A percentile compares a stretch with the other conserved stretches of the same genome.
Evolutionary conservation across 1,140 invertebrate genomes (phyloP).

Genomic region (Temnothorax curvispinosus): DNA sequence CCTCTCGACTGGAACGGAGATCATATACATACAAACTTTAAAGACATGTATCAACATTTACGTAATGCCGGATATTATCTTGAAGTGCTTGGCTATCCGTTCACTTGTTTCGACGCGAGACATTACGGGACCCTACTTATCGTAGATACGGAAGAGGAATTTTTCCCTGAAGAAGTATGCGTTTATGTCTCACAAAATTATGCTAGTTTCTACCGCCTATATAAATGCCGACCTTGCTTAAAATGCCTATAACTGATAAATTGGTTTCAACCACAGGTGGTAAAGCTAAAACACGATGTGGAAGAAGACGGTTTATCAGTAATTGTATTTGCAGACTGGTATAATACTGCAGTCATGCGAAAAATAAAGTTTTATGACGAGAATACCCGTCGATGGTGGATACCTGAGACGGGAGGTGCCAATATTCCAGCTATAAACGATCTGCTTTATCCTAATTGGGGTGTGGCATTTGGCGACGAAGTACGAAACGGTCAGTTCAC

Average conservation of each 20-base stretch:
- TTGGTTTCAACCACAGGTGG: conserved; percentile 84
- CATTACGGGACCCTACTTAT: conserved; percentile 96
- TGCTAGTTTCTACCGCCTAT: not conserved
- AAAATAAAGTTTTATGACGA: conserved; percentile 99
- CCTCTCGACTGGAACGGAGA: conserved; percentile 99
- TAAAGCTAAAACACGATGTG: conserved; percentile 93
- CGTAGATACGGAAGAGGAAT: conserved; percentile 98
- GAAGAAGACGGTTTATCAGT: conserved; percentile 95
- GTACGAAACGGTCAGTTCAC: conserved; percentile 96
- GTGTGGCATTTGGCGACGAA: conserved; percentile 94
- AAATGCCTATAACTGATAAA: not conserved
- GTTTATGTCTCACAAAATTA: not conserved
- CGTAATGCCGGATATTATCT: conserved; percentile 96
- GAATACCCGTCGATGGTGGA: conserved; percentile 96
- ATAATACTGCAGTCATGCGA: conserved; percentile 97
- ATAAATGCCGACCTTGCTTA: not conserved
- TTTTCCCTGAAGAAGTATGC: conserved; percentile 93
- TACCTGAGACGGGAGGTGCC: conserved; percentile 97
- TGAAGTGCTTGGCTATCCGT: conserved; percentile 95
- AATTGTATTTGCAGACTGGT: conserved; percentile 98
- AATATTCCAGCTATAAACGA: conserved; percentile 98
- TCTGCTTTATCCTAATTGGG: conserved; percentile 91
- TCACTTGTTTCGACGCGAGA: conserved; percentile 96
- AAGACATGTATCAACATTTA: conserved; percentile 96
- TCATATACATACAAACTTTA: conserved; percentile 99